Conservation (phyloP, 1,140 invertebrate species). For the Brachionus manjavacas region DNA sequence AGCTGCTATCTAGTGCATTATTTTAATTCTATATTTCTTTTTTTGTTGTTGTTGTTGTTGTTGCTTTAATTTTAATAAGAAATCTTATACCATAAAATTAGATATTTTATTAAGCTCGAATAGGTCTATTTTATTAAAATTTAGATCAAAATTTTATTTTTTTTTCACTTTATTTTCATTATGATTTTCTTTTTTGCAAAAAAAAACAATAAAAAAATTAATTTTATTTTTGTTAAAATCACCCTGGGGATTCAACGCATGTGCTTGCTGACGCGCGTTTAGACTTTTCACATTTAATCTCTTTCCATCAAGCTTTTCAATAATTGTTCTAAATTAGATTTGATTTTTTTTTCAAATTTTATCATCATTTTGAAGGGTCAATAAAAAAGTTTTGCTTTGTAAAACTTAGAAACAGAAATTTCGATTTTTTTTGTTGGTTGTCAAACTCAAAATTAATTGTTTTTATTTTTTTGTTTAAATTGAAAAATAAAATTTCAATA, state of each 20-base stretch:
- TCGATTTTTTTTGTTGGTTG: no score
- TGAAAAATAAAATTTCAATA: background rate
- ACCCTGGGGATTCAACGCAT: background rate
- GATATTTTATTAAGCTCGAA: slow-evolving; percentile 12
- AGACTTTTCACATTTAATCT: background rate
- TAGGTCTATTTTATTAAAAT: background rate
- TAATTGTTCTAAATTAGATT: no score
- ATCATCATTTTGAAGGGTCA: no score
- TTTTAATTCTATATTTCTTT: background rate
- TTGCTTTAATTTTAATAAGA: background rate
- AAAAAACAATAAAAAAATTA: background rate
- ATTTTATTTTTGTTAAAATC: background rate
- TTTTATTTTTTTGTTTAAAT: no score
- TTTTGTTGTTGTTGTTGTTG: background rate
- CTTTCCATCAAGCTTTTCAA: background rate
- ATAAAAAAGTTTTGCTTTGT: no score
- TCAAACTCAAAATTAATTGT: no score
- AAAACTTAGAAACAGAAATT: no score
- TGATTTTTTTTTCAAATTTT: no score
- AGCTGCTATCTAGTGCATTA: slow-evolving; percentile 23
- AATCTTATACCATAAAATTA: slow-evolving; percentile 30
- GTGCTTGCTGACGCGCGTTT: background rate
- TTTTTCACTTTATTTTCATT: background rate
- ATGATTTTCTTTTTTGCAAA: background rate
- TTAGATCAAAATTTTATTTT: background rate